Evolutionary conservation across 2,797 vertebrate species (phyloP).

Genomic region (Arctocebus calabarensis): DNA sequence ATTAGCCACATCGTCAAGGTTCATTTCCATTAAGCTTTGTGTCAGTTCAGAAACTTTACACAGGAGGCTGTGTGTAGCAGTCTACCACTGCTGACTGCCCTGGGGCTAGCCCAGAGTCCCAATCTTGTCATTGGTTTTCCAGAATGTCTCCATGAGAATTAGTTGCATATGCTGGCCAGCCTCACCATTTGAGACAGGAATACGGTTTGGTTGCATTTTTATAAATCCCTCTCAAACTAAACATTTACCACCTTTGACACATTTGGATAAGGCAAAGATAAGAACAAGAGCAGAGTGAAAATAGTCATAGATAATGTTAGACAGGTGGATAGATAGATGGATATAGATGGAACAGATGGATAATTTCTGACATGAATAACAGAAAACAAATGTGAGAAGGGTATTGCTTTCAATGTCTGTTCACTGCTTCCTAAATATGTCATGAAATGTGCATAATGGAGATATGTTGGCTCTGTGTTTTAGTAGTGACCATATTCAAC

Average conservation of each 20-base stretch:
- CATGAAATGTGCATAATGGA: slow-evolving; percentile 56
- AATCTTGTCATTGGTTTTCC: slow-evolving; percentile 90
- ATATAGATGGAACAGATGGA: slow-evolving; percentile 15
- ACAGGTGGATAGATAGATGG: not conserved
- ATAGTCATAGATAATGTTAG: slow-evolving; percentile 46
- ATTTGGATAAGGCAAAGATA: slow-evolving; percentile 61
- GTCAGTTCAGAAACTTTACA: slow-evolving; percentile 90
- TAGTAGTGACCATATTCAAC: not conserved
- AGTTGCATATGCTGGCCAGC: slow-evolving; percentile 87
- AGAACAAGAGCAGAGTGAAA: slow-evolving; percentile 40
- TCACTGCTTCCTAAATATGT: slow-evolving; percentile 50
- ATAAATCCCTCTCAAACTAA: slow-evolving; percentile 71
- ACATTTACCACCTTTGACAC: slow-evolving; percentile 69
- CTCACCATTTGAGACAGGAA: slow-evolving; percentile 83
- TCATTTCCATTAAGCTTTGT: slow-evolving; percentile 91
- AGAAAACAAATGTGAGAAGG: slow-evolving; percentile 70
- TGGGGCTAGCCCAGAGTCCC: slow-evolving; percentile 90
- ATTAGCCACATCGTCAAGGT: slow-evolving; percentile 89
- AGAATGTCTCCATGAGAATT: slow-evolving; percentile 89
- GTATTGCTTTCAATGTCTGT: slow-evolving; percentile 59
- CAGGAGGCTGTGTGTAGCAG: slow-evolving; percentile 88
- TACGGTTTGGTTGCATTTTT: slow-evolving; percentile 77
- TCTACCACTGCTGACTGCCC: slow-evolving; percentile 90
- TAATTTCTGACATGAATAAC: slow-evolving; percentile 64
- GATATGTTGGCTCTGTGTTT: slow-evolving; percentile 31